Evolutionary conservation across 2,797 vertebrate genomes (phyloP).

Genomic region (Triplophysa bombifrons): DNA sequence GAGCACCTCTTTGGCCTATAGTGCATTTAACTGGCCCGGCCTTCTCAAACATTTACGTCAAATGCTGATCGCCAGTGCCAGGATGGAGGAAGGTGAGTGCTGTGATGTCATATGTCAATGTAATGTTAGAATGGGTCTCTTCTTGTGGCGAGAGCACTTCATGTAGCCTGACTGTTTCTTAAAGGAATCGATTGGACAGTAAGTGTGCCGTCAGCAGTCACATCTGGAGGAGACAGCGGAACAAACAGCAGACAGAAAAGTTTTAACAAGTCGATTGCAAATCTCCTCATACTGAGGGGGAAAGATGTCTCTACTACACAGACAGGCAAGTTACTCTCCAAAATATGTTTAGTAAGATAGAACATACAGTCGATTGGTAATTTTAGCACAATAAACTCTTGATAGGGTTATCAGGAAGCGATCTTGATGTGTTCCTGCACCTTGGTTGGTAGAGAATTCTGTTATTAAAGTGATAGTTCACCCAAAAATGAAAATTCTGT

Average conservation of each 20-base stretch:
- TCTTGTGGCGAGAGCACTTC: neutral
- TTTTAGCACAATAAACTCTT: neutral
- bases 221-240: slow-evolving; percentile 57
- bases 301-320: slow-evolving; percentile 83
- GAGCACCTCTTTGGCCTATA: slow-evolving; percentile 84
- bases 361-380: neutral
- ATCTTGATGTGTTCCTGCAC: neutral
- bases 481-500: too few species aligned
- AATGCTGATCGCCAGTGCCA: slow-evolving; percentile 93
- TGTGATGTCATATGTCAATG: neutral
- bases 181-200: slow-evolving; percentile 93
- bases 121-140: neutral
- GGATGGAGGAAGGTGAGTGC: slow-evolving; percentile 91
- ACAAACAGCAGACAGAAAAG: slow-evolving; percentile 58
- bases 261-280: slow-evolving; percentile 91
- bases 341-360: neutral
- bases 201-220: slow-evolving; percentile 63
- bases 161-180: neutral
- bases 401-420: neutral
- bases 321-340: slow-evolving; percentile 72
- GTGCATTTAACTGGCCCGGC: slow-evolving; percentile 88
- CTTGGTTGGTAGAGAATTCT: too few species aligned
- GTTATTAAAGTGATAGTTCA: too few species aligned
- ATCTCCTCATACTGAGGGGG: slow-evolving; percentile 90
- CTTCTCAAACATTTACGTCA: slow-evolving; percentile 92